These are phyloP conservation scores for Willowsia nigromaculata DNA, from an alignment of 2,888 invertebrate genomes.

Conservation along the genomic window DNA sequence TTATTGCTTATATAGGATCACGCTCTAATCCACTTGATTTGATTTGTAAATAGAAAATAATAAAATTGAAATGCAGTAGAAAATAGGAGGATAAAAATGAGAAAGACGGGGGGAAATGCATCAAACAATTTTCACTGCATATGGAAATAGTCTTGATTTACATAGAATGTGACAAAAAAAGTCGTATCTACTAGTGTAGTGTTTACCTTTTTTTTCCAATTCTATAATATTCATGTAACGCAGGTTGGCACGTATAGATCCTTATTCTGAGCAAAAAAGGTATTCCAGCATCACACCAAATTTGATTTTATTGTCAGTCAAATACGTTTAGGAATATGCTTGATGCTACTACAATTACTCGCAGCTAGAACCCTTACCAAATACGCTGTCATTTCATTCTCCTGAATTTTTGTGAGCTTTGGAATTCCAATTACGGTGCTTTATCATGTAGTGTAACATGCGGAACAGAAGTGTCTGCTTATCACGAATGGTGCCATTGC, in stretches of 20 bases:
- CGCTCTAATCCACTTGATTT: slow-evolving; percentile 5
- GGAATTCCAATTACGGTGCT: no score
- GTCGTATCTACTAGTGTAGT: background rate
- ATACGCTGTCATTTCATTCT: no score
- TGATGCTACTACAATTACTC: no score
- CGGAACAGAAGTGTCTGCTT: no score
- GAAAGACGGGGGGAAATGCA: slow-evolving; percentile 1
- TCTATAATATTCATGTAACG: background rate
- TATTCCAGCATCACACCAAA: no score
- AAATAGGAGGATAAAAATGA: background rate
- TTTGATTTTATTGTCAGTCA: no score
- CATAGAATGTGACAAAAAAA: slow-evolving; percentile 28
- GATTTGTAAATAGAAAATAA: slow-evolving; percentile 42
- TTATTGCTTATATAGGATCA: background rate
- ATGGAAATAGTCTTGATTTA: background rate
- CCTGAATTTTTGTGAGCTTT: no score
- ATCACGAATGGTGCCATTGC: no score
- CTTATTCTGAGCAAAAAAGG: no score
- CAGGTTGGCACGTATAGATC: background rate
- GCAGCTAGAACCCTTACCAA: no score
- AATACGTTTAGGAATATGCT: no score
- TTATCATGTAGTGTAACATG: no score
- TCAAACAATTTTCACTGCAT: background rate
- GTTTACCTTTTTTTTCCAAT: background rate
- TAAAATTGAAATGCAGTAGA: slow-evolving; percentile 38